phyloP scores from a whole-genome alignment of 2,888 invertebrate species.

The Psylliodes chrysocephalus region DNA sequence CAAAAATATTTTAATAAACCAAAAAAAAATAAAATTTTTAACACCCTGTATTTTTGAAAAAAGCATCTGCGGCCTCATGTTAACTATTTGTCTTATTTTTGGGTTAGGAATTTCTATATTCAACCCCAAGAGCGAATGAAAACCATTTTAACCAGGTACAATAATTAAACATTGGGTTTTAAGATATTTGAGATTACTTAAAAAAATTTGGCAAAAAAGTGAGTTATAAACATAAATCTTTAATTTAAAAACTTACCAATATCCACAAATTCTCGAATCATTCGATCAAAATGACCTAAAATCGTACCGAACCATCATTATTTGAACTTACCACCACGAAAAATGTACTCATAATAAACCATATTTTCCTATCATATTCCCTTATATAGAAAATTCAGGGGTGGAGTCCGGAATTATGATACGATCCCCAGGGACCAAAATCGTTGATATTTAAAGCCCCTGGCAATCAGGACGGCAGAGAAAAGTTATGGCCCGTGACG shows the following conservation, averaged over 20 bases:
- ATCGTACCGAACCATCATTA: background rate
- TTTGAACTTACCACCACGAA: conserved; percentile 21
- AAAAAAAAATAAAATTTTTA: too few relatives aligned
- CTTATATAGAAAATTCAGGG: conserved; percentile 38
- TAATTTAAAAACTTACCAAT: conserved; percentile 23
- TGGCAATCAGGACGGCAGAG: conserved; percentile 60
- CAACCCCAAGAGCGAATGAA: too few relatives aligned
- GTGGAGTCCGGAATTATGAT: conserved; percentile 35
- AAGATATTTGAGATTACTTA: too few relatives aligned
- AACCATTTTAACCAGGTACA: too few relatives aligned
- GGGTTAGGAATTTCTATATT: too few relatives aligned
- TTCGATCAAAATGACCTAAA: conserved; percentile 12
- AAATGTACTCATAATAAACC: conserved; percentile 29
- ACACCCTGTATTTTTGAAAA: too few relatives aligned
- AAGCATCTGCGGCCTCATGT: too few relatives aligned
- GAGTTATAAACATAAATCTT: background rate
- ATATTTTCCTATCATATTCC: conserved; percentile 14
- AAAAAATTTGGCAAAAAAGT: background rate
- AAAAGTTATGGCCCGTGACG: conserved; percentile 63
- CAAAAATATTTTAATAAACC: too few relatives aligned
- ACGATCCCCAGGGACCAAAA: conserved; percentile 69
- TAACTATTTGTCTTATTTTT: too few relatives aligned
- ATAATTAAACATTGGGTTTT: too few relatives aligned
- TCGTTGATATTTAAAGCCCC: conserved; percentile 76
- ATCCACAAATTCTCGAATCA: conserved; percentile 36